A percentile compares a stretch with the other conserved stretches of the same genome.
Conservation (phyloP, 2,113 vertebrate genomes). For the Brevimyrus niger region DNA sequence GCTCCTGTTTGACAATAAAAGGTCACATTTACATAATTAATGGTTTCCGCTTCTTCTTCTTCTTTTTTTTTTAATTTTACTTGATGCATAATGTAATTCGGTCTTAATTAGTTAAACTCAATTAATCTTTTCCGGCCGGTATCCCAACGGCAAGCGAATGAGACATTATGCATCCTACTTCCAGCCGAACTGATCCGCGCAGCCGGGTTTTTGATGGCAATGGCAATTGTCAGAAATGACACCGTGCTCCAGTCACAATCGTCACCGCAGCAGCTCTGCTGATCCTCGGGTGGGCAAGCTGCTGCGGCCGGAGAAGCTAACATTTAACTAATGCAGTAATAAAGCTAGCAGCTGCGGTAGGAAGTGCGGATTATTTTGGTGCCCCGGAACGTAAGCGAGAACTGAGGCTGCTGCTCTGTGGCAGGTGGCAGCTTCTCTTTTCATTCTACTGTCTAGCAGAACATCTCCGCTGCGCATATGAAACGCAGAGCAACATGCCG, state of each 20-base stretch:
- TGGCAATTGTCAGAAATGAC: not conserved
- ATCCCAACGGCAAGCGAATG: not conserved
- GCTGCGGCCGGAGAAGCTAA: not conserved
- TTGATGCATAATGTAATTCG: conserved; percentile 6
- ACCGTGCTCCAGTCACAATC: not conserved
- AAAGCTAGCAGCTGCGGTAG: not conserved
- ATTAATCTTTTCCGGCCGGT: not conserved
- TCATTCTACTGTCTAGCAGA: not conserved
- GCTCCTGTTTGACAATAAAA: conserved; percentile 19
- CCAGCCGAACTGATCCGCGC: not conserved
- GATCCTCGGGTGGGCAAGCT: not conserved
- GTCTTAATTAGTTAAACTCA: not conserved
- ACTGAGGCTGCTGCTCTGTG: not conserved
- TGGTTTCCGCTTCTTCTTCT: not conserved
- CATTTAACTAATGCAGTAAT: not conserved
- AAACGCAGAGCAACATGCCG: not conserved
- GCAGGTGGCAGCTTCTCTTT: not conserved
- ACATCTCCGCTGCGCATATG: not conserved
- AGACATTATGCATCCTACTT: not conserved
- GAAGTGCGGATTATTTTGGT: not conserved
- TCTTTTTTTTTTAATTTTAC: not conserved
- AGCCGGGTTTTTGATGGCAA: not conserved
- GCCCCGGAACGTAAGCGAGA: not conserved
- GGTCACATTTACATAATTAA: conserved; percentile 24
- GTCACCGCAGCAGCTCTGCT: not conserved